Conservation (phyloP, 2,797 vertebrate species). For the Spatula clypeata region DNA sequence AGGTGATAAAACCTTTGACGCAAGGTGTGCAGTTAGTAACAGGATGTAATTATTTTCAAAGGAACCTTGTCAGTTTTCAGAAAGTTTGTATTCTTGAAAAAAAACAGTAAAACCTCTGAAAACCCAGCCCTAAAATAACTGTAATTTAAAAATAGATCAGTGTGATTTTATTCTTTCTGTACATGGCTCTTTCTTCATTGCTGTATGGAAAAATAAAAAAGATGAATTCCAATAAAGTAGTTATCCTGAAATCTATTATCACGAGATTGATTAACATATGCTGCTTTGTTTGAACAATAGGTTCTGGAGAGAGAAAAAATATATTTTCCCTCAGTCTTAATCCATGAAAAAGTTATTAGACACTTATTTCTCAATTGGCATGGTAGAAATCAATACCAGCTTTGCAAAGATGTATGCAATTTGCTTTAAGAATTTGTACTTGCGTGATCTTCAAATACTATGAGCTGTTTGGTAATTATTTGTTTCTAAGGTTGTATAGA, state of each 20-base stretch:
- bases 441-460: not conserved
- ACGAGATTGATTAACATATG: slow-evolving; percentile 58
- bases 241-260: slow-evolving; percentile 37
- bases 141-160: not conserved
- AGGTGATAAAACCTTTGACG: not conserved
- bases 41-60: not conserved
- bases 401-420: slow-evolving; percentile 18
- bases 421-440: slow-evolving; percentile 36
- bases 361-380: slow-evolving; percentile 46
- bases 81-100: not conserved
- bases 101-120: not conserved
- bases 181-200: not conserved
- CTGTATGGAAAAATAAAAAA: slow-evolving; percentile 1
- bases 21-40: not conserved
- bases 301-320: slow-evolving; percentile 30
- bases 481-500: not conserved
- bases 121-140: not conserved
- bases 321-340: slow-evolving; percentile 4
- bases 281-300: slow-evolving; percentile 51
- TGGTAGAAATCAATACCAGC: slow-evolving; percentile 3
- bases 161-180: not conserved
- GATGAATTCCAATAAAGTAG: not conserved
- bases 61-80: not conserved
- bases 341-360: slow-evolving; percentile 50
- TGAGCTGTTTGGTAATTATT: not conserved